A percentile compares a stretch with the other conserved stretches of the same genome.
Conservation (phyloP, 2,888 invertebrate species). For the Xiphydria camelus region DNA sequence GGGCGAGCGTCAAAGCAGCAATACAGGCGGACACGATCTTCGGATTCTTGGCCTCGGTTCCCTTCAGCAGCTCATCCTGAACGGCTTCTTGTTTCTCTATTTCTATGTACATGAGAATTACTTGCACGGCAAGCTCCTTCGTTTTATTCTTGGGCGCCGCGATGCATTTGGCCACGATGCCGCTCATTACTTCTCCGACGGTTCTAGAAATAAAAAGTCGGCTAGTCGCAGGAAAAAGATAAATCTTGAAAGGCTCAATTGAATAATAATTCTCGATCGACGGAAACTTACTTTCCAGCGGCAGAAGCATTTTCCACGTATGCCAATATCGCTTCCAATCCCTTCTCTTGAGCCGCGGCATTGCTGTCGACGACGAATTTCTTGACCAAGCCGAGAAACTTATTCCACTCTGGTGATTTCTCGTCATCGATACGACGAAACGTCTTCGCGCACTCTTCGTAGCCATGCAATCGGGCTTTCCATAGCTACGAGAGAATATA, state of each 20-base stretch:
- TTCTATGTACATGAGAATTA: slow-evolving; percentile 92
- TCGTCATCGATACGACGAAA: slow-evolving; percentile 89
- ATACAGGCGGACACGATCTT: slow-evolving; percentile 90
- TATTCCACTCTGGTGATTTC: slow-evolving; percentile 91
- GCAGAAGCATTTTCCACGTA: slow-evolving; percentile 89
- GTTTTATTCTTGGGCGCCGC: slow-evolving; percentile 90
- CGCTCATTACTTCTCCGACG: slow-evolving; percentile 84
- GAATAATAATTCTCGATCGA: neutral
- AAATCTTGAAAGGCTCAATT: neutral
- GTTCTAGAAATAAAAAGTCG: slow-evolving; percentile 62
- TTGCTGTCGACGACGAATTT: slow-evolving; percentile 95
- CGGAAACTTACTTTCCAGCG: slow-evolving; percentile 71
- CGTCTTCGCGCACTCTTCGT: slow-evolving; percentile 88
- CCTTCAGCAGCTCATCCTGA: slow-evolving; percentile 88
- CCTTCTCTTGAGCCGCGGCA: slow-evolving; percentile 95
- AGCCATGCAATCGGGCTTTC: slow-evolving; percentile 94
- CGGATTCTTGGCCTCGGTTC: slow-evolving; percentile 94
- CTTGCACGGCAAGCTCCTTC: slow-evolving; percentile 86
- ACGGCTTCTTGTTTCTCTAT: slow-evolving; percentile 92
- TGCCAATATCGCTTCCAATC: slow-evolving; percentile 86
- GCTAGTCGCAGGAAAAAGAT: neutral
- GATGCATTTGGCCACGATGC: slow-evolving; percentile 89
- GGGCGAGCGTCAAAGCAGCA: slow-evolving; percentile 71
- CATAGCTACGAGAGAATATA: slow-evolving; percentile 65
- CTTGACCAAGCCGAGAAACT: slow-evolving; percentile 86